A percentile compares a stretch with the other conserved stretches of the same genome.
Evolutionary conservation across 1,140 invertebrate species (phyloP).

Genomic region (Plectus sambesii): DNA sequence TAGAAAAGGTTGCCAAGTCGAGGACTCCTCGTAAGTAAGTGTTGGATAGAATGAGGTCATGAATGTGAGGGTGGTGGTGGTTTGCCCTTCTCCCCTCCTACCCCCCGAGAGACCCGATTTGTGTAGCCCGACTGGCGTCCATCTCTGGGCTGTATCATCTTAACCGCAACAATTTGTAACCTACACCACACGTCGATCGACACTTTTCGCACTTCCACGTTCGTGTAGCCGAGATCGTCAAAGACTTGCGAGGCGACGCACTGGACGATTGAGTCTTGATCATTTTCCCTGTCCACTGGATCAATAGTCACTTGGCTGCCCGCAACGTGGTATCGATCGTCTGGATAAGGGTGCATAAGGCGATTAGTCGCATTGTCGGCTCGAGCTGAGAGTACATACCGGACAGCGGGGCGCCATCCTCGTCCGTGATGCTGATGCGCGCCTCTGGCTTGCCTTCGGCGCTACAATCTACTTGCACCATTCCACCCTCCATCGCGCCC

Average conservation of each 20-base stretch:
- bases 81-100: neutral
- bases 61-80: conserved; percentile 5
- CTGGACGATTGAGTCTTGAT: conserved; percentile 6
- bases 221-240: conserved; percentile 9
- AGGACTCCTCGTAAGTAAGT: too few species aligned
- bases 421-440: conserved; percentile 20
- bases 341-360: too few species aligned
- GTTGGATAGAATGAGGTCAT: too few species aligned
- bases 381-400: too few species aligned
- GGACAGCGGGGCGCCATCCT: conserved; percentile 18
- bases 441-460: conserved; percentile 9
- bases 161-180: neutral
- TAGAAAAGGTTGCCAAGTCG: too few species aligned
- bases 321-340: conserved; percentile 4
- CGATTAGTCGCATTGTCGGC: too few species aligned
- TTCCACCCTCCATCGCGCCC: conserved; percentile 21
- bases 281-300: conserved; percentile 4
- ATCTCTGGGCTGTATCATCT: too few species aligned
- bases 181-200: conserved; percentile 16
- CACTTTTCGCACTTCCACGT: conserved; percentile 9
- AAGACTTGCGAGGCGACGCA: conserved; percentile 11
- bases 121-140: conserved; percentile 4
- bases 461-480: conserved; percentile 21
- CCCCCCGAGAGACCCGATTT: too few species aligned
- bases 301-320: conserved; percentile 3